Evolutionary conservation across 2,888 invertebrate species (phyloP), one percentile per base, ranked within the genome.

Genomic region (Caprella mutica): DNA sequence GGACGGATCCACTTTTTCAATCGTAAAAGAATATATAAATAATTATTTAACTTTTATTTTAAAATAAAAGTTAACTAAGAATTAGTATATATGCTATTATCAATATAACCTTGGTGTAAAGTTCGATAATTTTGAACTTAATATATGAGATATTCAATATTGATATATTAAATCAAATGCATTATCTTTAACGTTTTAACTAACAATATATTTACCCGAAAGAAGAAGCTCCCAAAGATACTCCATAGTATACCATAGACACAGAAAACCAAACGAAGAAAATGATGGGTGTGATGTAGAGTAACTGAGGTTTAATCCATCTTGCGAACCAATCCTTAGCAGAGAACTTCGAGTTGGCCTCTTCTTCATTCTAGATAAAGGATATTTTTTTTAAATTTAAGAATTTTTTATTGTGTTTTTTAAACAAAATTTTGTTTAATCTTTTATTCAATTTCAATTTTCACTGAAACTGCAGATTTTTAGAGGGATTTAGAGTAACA

Each of bases 231-330:
- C 56, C 59, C 21, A 59, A 59, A 19, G 63, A 42, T 17, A 59
- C 39, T 3, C 59, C 63, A 30, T 59, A 63, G 43, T 63, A 63
- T 5, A 63, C 59, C 40, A 63, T 44, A 19, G 59, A 54, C 23
- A 35, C 59, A 3, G 55, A 30, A n/a, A 59, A 55, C 63, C 63
- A 63, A 30, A 55, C 40, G 52, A 63, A 57, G 52, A 59, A 46
- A 8, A 53, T 19, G 8, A 55, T 12, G 9, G 48, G 17, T 4
- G 56, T 56, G 14, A 35, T 53, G 1, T 19, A 9, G 27, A 54
- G 40, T 17, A 56, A 39, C 48, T 52, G 19, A 4, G 50, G 53
- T 2, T 21, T 35, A 5, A 44, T 19, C 48, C 54, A 54, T 12
- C 21, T 40, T 17, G 30, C 2, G 24, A 29, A 17, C 48, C 48